A percentile compares a stretch with the other conserved stretches of the same genome.
These are phyloP conservation scores for Trichonephila inaurata DNA, from an alignment of 1,140 invertebrate genomes.

Conservation along the genomic window DNA sequence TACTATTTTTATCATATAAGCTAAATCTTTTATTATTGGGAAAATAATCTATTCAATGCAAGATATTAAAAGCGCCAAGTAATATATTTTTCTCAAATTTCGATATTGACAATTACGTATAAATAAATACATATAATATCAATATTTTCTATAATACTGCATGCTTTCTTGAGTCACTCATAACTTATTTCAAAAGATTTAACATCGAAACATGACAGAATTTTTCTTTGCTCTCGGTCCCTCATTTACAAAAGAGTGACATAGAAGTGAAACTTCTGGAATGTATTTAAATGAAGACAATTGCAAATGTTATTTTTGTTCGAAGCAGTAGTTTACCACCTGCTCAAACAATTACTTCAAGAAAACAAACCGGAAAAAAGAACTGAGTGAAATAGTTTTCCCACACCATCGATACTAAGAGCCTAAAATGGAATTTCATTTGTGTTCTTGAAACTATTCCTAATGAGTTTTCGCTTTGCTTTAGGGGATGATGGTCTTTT, in stretches of 20 bases:
- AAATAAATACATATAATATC: no score
- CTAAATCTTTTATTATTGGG: no score
- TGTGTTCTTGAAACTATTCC: background rate
- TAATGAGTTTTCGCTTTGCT: constrained; percentile 26
- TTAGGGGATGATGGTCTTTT: background rate
- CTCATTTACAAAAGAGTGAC: background rate
- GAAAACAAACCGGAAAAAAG: background rate
- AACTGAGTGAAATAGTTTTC: background rate
- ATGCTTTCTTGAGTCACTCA: no score
- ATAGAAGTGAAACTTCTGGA: background rate
- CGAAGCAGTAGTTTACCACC: background rate
- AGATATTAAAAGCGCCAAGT: no score
- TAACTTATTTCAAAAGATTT: no score
- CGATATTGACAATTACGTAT: no score
- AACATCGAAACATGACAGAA: background rate
- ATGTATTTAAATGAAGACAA: constrained; percentile 24
- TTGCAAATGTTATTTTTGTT: constrained; percentile 41
- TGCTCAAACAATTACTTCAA: background rate
- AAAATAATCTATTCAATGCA: no score
- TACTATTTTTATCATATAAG: no score
- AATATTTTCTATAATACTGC: no score
- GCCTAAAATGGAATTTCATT: constrained; percentile 18
- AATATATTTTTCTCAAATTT: no score
- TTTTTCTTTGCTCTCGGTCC: background rate
- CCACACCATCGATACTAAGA: background rate